These are phyloP conservation scores for Glossophaga mutica DNA, from an alignment of 2,797 vertebrate species.

Conservation along the genomic window DNA sequence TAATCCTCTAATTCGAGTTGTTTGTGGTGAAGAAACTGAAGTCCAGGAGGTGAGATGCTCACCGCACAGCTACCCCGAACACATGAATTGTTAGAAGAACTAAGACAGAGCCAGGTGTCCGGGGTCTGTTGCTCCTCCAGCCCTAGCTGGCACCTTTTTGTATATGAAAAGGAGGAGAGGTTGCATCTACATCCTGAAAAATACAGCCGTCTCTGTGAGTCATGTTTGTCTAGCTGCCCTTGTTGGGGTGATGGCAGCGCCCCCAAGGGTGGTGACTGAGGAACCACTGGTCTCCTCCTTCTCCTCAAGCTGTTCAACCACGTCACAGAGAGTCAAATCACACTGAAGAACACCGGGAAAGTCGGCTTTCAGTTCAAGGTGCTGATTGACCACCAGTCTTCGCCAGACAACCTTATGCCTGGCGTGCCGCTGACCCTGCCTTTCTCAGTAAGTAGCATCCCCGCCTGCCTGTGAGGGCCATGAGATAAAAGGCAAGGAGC, in stretches of 20 bases:
- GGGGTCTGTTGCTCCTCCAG: neutral
- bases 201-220: neutral
- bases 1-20: neutral
- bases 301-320: constrained; percentile 85
- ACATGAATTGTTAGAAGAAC: neutral
- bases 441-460: constrained; percentile 80
- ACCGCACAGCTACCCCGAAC: neutral
- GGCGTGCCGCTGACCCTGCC: constrained; percentile 86
- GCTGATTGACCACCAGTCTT: constrained; percentile 30
- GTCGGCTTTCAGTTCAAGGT: constrained; percentile 86
- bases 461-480: fast-evolving
- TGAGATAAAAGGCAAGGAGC: neutral
- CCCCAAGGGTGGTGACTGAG: neutral
- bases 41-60: neutral
- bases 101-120: neutral
- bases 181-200: neutral
- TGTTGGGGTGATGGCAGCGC: neutral
- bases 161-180: neutral
- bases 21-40: neutral
- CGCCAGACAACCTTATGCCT: constrained; percentile 73
- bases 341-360: constrained; percentile 86
- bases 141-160: neutral
- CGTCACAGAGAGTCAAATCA: constrained; percentile 81
- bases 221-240: neutral
- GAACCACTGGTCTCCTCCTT: neutral